phyloP scores from a whole-genome alignment of 2,113 vertebrate genomes.

The Sander lucioperca region DNA sequence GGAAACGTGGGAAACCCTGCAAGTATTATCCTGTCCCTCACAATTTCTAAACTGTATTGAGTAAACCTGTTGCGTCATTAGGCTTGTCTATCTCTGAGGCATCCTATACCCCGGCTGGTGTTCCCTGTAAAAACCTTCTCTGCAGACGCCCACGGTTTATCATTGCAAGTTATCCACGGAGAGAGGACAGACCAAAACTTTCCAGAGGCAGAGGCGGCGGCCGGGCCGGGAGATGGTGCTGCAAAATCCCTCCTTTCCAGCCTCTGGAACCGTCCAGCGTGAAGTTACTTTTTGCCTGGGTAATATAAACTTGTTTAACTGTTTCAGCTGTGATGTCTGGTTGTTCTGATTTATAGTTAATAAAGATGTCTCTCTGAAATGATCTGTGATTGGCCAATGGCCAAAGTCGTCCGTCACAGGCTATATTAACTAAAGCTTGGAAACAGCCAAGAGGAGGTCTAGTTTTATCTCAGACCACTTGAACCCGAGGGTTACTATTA shows the following conservation, averaged over 20 bases:
- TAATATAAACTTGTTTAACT: not conserved
- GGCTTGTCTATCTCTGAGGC: conserved; percentile 59
- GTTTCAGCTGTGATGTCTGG: not conserved
- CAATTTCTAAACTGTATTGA: conserved; percentile 55
- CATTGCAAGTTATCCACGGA: not conserved
- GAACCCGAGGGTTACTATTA: too few relatives aligned
- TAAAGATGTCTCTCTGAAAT: not conserved
- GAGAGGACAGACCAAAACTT: conserved; percentile 4
- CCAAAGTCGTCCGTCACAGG: too few relatives aligned
- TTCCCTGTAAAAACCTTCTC: conserved; percentile 38
- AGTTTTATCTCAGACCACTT: too few relatives aligned
- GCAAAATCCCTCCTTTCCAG: not conserved
- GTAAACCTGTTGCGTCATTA: conserved; percentile 79
- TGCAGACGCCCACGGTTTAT: conserved; percentile 43
- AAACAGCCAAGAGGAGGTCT: too few relatives aligned
- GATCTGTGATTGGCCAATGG: too few relatives aligned
- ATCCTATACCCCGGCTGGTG: conserved; percentile 44
- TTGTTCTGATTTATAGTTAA: not conserved
- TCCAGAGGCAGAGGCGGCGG: conserved; percentile 8
- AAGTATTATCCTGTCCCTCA: conserved; percentile 73
- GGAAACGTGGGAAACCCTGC: conserved; percentile 69
- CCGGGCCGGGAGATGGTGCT: not conserved
- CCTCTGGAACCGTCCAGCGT: not conserved
- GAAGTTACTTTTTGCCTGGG: too few relatives aligned
- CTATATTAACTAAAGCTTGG: too few relatives aligned